These are phyloP conservation scores for Abscondita cerata DNA, from an alignment of 2,888 invertebrate genomes.

Conservation along the genomic window DNA sequence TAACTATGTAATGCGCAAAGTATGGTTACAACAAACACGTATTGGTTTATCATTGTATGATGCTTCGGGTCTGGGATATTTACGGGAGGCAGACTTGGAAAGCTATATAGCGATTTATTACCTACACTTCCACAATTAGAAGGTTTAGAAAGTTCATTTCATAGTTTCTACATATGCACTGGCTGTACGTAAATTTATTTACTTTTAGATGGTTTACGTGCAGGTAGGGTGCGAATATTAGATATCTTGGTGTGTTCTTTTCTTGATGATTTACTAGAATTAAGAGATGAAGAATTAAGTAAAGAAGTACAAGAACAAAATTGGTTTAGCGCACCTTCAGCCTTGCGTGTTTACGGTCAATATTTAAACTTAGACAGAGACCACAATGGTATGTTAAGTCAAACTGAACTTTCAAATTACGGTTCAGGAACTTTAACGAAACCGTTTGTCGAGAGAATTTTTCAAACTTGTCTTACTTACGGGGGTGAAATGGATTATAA, in stretches of 20 bases:
- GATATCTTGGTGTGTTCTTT: constrained; percentile 93
- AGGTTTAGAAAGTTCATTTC: constrained; percentile 90
- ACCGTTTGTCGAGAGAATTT: constrained; percentile 90
- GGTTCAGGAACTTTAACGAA: constrained; percentile 91
- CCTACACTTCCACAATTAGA: constrained; percentile 91
- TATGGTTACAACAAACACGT: constrained; percentile 94
- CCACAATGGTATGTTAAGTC: constrained; percentile 95
- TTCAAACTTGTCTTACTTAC: constrained; percentile 94
- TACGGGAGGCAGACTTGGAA: constrained; percentile 80
- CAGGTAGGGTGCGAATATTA: constrained; percentile 87
- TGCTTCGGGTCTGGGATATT: constrained; percentile 77
- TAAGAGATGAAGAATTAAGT: constrained; percentile 62
- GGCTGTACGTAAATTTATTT: constrained; percentile 95
- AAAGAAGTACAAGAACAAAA: constrained; percentile 87
- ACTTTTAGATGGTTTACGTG: constrained; percentile 92
- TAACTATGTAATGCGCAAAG: constrained; percentile 94
- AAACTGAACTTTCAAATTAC: constrained; percentile 85
- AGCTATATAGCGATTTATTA: constrained; percentile 94
- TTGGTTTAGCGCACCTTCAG: constrained; percentile 91
- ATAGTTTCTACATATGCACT: constrained; percentile 95
- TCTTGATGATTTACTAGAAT: constrained; percentile 88
- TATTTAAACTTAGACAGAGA: constrained; percentile 93
- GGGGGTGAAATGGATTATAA: constrained; percentile 98
- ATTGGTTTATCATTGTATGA: constrained; percentile 94
- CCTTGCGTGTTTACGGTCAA: constrained; percentile 90